A percentile compares a stretch with the other conserved stretches of the same genome.
phyloP scores from a whole-genome alignment of 2,797 vertebrate genomes.

The Brotula barbata region DNA sequence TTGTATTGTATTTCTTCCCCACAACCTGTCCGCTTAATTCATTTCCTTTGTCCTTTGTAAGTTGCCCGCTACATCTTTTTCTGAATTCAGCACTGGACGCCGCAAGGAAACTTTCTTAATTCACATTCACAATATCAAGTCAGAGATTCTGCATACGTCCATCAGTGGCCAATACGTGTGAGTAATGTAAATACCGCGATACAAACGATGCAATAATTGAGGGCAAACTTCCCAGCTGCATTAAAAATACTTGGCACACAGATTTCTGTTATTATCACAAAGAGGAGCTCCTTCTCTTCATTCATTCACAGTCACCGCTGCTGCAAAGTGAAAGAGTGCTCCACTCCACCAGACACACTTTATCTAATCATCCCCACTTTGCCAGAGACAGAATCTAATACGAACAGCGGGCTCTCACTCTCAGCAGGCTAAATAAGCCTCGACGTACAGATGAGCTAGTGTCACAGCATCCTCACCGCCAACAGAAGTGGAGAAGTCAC shows the following conservation, averaged over 20 bases:
- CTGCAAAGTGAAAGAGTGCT: slow-evolving; percentile 70
- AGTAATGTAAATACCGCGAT: slow-evolving; percentile 15
- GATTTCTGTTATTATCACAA: slow-evolving; percentile 52
- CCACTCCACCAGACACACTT: slow-evolving; percentile 73
- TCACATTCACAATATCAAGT: slow-evolving; percentile 16
- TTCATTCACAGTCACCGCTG: slow-evolving; percentile 54
- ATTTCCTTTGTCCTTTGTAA: slow-evolving; percentile 48
- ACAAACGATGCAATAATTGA: slow-evolving; percentile 45
- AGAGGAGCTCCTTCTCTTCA: slow-evolving; percentile 43
- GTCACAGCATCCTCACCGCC: slow-evolving; percentile 59
- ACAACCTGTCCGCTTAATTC: slow-evolving; percentile 39
- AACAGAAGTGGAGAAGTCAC: slow-evolving; percentile 37
- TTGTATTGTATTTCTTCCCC: slow-evolving; percentile 55
- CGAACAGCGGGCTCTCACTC: slow-evolving; percentile 69
- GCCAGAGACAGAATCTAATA: slow-evolving; percentile 74
- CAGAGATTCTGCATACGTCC: slow-evolving; percentile 21
- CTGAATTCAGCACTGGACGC: neutral
- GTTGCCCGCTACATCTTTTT: slow-evolving; percentile 22
- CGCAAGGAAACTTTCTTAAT: neutral
- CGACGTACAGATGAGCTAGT: slow-evolving; percentile 70
- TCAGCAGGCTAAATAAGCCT: slow-evolving; percentile 74
- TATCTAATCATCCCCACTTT: slow-evolving; percentile 80
- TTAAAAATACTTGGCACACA: slow-evolving; percentile 38
- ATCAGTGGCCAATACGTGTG: slow-evolving; percentile 14
- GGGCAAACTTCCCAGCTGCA: slow-evolving; percentile 38